phyloP scores from a whole-genome alignment of 2,797 vertebrate species.

The Brotogeris chrysoptera region DNA sequence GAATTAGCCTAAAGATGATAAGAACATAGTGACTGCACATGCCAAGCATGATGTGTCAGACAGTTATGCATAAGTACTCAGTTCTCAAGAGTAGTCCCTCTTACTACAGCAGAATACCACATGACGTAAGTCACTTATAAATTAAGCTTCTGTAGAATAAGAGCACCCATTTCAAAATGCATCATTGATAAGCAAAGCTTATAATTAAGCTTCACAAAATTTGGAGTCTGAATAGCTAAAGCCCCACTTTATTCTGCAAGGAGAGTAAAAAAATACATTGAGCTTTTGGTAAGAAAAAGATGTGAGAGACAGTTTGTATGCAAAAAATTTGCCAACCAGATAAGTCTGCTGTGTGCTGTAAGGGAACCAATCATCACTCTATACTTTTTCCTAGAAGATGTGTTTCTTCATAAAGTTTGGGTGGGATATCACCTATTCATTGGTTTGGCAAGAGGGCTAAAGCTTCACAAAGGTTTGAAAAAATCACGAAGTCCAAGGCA shows the following conservation, averaged over 20 bases:
- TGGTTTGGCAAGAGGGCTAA: neutral
- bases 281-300: neutral
- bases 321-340: neutral
- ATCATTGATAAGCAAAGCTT: neutral
- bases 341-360: neutral
- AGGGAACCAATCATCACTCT: neutral
- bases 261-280: neutral
- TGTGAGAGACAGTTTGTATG: neutral
- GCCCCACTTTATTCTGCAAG: neutral
- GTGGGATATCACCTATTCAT: neutral
- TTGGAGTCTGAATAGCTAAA: neutral
- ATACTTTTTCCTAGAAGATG: accelerated
- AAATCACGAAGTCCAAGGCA: neutral
- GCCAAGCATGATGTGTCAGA: neutral
- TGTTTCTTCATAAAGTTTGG: neutral
- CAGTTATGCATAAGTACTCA: neutral
- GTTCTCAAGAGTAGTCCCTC: neutral
- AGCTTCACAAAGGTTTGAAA: neutral
- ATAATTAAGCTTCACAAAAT: neutral
- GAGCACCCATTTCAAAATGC: neutral
- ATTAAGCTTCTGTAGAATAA: neutral
- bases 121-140: neutral
- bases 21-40: neutral
- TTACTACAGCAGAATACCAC: neutral
- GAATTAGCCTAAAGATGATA: neutral